Evolutionary conservation across 2,888 invertebrate genomes (phyloP).

Genomic region (Tricholauxania praeusta): DNA sequence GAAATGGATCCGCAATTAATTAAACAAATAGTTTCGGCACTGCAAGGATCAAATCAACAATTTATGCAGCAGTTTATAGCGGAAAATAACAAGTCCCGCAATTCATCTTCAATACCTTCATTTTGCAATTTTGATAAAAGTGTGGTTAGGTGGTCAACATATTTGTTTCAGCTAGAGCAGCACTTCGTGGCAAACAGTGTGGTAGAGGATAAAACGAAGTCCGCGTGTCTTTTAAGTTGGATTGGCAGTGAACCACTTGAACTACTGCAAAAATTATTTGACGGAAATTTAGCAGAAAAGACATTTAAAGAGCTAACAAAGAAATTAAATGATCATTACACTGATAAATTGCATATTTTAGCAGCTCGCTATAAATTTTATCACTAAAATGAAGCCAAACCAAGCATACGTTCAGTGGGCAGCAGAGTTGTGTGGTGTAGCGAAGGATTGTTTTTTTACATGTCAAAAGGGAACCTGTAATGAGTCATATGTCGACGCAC

Average conservation of each 20-base stretch:
- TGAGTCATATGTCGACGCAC: no score
- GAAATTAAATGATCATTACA: slow-evolving; percentile 31
- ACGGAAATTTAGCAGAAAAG: slow-evolving; percentile 30
- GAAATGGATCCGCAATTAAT: no score
- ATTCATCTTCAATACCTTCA: no score
- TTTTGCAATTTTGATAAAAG: no score
- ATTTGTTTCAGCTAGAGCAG: no score
- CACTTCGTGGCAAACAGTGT: slow-evolving; percentile 25
- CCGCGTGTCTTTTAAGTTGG: slow-evolving; percentile 19
- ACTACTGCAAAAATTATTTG: slow-evolving; percentile 32
- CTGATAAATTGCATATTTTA: slow-evolving; percentile 35
- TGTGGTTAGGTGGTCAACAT: no score
- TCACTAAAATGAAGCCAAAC: no score
- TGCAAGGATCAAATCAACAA: no score
- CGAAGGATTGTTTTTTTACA: slow-evolving; percentile 37
- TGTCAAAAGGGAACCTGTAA: slow-evolving; percentile 37
- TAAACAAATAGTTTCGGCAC: no score
- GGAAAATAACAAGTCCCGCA: no score
- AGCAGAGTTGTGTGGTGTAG: slow-evolving; percentile 40
- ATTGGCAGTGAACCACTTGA: slow-evolving; percentile 26
- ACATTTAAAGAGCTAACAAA: slow-evolving; percentile 25
- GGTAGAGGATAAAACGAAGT: slow-evolving; percentile 20
- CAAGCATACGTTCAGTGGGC: slow-evolving; percentile 37
- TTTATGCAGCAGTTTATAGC: no score
- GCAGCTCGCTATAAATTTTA: slow-evolving; percentile 38